Evolutionary conservation across 2,113 vertebrate genomes (phyloP).

Genomic region (Morphnarchus princeps): DNA sequence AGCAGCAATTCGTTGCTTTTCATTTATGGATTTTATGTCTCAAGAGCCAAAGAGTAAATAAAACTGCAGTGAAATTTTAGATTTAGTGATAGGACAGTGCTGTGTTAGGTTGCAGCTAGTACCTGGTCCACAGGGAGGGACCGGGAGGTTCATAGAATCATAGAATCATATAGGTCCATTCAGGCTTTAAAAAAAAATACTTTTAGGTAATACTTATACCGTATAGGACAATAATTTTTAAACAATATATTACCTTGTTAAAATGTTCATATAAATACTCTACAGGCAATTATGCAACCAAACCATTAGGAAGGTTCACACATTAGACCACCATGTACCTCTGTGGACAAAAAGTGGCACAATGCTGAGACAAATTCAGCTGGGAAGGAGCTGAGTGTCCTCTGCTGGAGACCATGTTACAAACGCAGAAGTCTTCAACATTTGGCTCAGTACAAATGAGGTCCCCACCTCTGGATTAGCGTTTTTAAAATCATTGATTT

Average conservation of each 20-base stretch:
- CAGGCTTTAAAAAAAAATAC: background rate
- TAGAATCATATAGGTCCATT: background rate
- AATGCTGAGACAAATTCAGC: background rate
- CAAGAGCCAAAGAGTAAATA: background rate
- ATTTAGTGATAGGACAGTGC: background rate
- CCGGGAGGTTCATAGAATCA: background rate
- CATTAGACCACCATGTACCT: background rate
- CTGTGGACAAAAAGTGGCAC: background rate
- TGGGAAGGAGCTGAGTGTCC: background rate
- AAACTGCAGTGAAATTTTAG: background rate
- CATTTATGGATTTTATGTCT: background rate
- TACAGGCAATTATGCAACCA: conserved; percentile 66
- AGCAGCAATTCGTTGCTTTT: background rate
- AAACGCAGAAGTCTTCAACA: background rate
- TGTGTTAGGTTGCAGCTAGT: background rate
- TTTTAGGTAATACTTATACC: background rate
- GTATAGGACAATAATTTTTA: conserved; percentile 64
- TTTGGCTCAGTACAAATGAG: background rate
- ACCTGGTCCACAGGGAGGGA: background rate
- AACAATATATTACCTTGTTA: conserved; percentile 77
- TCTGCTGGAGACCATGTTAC: background rate
- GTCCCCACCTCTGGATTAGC: background rate
- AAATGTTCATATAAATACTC: conserved; percentile 80
- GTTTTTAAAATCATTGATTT: background rate
- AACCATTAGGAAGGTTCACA: conserved; percentile 46